Base-by-base conservation (phyloP, 2,888 invertebrate genomes). In the Philereme transversata region DNA sequence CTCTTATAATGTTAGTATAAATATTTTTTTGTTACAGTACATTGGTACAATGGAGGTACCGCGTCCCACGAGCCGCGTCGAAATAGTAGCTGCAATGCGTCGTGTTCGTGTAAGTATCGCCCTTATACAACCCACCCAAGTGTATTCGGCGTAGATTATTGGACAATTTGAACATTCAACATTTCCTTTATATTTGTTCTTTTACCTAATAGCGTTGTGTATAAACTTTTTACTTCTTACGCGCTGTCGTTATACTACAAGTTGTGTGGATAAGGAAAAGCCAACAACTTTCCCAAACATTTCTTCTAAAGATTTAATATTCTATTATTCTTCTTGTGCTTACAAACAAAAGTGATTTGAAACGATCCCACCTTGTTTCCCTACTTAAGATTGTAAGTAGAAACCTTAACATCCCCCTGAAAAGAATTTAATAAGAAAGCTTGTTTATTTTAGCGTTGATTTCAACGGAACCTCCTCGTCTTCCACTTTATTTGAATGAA, bases 11-110 rank as follows among this genome's bases (percentile, higher is more conserved):
- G 4, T 38, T 38, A 6, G 36, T 38, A 6, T 3, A 38, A 4
- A 38, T 22, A 22, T 51, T 51, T 51, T 4, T 51, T 60, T 86
- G 77, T 96, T 81, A 53, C 96, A 99, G 99, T 99, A 98, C 90
- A 99, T 99, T 85, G 99, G 99, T 72, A 98, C 98, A 70, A 95
- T 99, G 95, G 99, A 99, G 88, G 98, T 99, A 75, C 97, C 99
- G 11, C 94, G 99, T 73, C 99, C 99, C 38, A 97, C 97, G 72
- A 99, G 97, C 85, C 95, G 99, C 75, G 97, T 99, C 72, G 99
- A 99, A 93, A 99, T 99, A 84, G 99, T 99, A 62, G 98, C 99
- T 67, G 99, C 99, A 68, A 99, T 99, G 99, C 96, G 99, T 67
- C 94, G 98, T 81, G 99, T 99, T 85, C 95, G 99, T 86, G 99